Base-by-base conservation (phyloP, 2,888 invertebrate genomes). In the Oxytorus armatus region DNA sequence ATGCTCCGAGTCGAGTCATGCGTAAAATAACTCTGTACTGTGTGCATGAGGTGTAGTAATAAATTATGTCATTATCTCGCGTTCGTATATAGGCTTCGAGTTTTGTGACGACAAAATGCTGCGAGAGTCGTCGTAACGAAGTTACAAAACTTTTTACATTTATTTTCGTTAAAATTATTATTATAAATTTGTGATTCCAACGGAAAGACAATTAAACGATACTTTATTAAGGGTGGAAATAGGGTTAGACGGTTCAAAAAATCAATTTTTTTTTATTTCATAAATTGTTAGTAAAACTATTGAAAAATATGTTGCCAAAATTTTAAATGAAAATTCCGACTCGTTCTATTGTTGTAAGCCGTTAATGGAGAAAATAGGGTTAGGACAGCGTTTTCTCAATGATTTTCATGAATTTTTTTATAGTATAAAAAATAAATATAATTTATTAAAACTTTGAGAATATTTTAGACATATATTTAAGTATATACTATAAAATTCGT, bases 21-120 rank as follows among this genome's bases (percentile, higher is more conserved):
- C 68, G 66, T 66, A 61, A 80, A 76, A 79, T 75, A 75, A 70
- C 29, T 75, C 55, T 42, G 69, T 44, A 36, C 33, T 18, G 33
- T n/a, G 33, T 55, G 42, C 59, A 57, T 47, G 53, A n/a, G 33
- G 44, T 47, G 57, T 21, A 33, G 70, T 14, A 49, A 70, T 70
- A 70, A 70, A 70, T 70, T 70, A 47, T 23, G 57, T 70, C 70
- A 70, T 70, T 70, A 70, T 70, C 70, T 69, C 16, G 42, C 44
- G 42, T 36, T 47, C 57, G 47, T 14, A n/a, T 14, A 21, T 29
- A 21, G 33, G 33, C 47, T 70, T 70, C 29, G 33, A 33, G 47
- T 44, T 59, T 70, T 16, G 23, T 47, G 10, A 47, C 42, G 14
- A 57, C 44, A 18, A 29, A 25, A 49, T 16, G 49, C 5, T 39